These are phyloP conservation scores for Hippasteria phrygiana DNA, from an alignment of 53 echinoderm and acorn worm species.

Conservation along the genomic window DNA sequence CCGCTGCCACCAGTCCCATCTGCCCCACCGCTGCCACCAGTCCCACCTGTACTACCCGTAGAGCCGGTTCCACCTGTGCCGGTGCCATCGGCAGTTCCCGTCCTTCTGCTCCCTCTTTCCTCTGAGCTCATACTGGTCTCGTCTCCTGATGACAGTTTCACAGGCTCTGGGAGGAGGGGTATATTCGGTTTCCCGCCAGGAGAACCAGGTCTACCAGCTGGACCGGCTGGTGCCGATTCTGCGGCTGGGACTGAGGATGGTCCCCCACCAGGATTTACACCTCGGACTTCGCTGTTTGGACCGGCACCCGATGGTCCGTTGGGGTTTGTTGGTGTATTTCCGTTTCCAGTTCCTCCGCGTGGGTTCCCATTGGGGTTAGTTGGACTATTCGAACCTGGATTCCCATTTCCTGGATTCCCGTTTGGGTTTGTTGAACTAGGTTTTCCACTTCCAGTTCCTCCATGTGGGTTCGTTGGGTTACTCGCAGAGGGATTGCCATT, in stretches of 20 bases:
- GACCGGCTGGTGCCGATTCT: not conserved
- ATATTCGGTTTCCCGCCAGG: not conserved
- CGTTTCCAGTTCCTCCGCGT: not conserved
- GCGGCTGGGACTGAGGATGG: too few species aligned
- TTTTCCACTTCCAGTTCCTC: not conserved
- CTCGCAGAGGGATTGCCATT: not conserved
- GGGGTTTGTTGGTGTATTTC: not conserved
- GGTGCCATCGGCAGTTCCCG: not conserved
- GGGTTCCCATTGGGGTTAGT: not conserved
- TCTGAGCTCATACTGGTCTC: slow-evolving; percentile 51
- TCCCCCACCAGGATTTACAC: slow-evolving; percentile 2
- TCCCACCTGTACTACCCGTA: not conserved
- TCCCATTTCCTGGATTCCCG: slow-evolving; percentile 1
- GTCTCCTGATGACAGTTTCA: slow-evolving; percentile 17
- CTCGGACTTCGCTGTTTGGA: not conserved
- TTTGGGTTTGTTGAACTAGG: not conserved
- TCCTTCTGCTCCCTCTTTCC: slow-evolving; percentile 20
- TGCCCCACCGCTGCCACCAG: not conserved
- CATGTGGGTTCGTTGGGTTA: not conserved
- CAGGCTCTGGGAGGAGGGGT: slow-evolving; percentile 24
- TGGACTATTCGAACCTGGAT: not conserved
- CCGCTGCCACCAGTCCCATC: slow-evolving; percentile 9
- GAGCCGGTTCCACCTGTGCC: slow-evolving; percentile 11
- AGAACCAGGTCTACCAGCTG: not conserved
- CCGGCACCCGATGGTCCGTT: not conserved